These are phyloP conservation scores for Phrynocephalus versicolor DNA, from an alignment of 2,113 vertebrate species.

Conservation along the genomic window DNA sequence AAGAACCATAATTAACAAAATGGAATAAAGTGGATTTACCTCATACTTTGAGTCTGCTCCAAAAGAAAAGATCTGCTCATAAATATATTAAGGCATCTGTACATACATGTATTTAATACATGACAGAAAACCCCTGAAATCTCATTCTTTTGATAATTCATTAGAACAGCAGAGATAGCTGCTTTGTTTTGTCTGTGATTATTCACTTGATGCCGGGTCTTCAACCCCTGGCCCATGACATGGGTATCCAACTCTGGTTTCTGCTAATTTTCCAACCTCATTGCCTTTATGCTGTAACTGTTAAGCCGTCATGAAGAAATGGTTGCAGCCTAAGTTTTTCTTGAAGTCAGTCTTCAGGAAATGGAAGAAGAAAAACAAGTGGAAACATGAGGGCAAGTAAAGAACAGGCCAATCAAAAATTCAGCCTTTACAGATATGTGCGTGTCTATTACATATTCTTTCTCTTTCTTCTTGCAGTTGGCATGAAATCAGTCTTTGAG, in stretches of 20 bases:
- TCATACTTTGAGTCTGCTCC: slow-evolving; percentile 18
- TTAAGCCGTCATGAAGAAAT: no score
- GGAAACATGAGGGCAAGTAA: not conserved
- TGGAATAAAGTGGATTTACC: not conserved
- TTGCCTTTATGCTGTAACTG: no score
- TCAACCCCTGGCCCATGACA: not conserved
- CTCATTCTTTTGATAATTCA: not conserved
- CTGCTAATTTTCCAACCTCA: no score
- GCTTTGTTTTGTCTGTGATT: not conserved
- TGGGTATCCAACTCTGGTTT: not conserved
- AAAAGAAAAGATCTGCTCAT: not conserved
- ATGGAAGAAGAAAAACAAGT: not conserved
- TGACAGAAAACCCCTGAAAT: no score
- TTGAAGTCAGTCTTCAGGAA: no score
- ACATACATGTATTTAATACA: not conserved
- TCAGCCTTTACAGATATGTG: not conserved
- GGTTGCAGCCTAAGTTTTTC: no score
- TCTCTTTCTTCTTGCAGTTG: not conserved
- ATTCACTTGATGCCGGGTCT: not conserved
- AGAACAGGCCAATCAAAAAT: not conserved
- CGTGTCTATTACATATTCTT: not conserved
- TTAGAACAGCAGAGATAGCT: no score
- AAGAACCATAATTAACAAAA: not conserved
- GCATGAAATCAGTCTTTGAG: slow-evolving; percentile 6
- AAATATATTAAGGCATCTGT: not conserved